A percentile compares a stretch with the other conserved stretches of the same genome.
Evolutionary conservation across 2,113 vertebrate species (phyloP).

Genomic region (Tragulus kanchil): DNA sequence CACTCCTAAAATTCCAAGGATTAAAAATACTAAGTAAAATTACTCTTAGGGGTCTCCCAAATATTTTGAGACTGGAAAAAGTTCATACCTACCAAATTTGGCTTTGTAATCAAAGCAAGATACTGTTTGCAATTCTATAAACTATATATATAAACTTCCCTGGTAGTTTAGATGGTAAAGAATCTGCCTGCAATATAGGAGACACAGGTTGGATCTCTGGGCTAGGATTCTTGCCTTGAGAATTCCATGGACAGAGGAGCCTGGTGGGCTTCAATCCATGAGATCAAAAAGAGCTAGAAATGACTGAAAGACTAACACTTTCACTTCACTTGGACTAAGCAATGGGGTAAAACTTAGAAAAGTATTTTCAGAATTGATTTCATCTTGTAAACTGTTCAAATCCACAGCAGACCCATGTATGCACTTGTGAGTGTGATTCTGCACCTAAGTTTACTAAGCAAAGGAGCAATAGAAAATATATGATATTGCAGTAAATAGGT

Average conservation of each 20-base stretch:
- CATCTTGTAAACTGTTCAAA: constrained; percentile 17
- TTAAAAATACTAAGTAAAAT: constrained; percentile 68
- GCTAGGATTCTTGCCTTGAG: not conserved
- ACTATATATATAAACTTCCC: not conserved
- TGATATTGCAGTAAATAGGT: not conserved
- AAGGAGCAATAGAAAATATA: not conserved
- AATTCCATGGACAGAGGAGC: not conserved
- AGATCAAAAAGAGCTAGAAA: not conserved
- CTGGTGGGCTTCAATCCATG: not conserved
- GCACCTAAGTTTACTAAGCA: not conserved
- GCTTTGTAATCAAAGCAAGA: constrained; percentile 40
- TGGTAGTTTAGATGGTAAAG: not conserved
- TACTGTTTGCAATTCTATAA: not conserved
- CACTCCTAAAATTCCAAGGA: constrained; percentile 25
- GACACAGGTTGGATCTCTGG: not conserved
- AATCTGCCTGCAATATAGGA: not conserved
- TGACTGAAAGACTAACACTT: not conserved
- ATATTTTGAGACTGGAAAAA: constrained; percentile 58
- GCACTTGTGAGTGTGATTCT: not conserved
- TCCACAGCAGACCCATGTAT: not conserved
- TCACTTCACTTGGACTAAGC: not conserved
- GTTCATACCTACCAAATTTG: constrained; percentile 29
- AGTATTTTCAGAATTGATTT: constrained; percentile 14
- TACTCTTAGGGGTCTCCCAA: not conserved
- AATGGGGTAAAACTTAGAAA: constrained; percentile 2